Evolutionary conservation across 2,113 vertebrate species (phyloP).

Genomic region (Platichthys stellatus): DNA sequence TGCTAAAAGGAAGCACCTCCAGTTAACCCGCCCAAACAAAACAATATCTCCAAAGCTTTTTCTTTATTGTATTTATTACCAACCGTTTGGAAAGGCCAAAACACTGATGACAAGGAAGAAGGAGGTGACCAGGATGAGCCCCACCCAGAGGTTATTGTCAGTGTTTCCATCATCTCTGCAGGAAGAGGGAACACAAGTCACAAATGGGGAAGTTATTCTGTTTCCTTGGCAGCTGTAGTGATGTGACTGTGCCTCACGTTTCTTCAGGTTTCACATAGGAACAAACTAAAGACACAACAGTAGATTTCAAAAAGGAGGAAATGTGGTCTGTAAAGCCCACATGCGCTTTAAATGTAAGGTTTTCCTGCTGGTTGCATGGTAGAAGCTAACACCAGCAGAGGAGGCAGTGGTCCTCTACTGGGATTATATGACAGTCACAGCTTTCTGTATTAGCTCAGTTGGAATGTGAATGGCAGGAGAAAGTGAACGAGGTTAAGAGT

Average conservation of each 20-base stretch:
- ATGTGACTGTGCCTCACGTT: too few relatives aligned
- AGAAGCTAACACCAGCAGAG: conserved; percentile 26
- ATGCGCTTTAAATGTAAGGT: background rate
- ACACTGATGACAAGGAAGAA: conserved; percentile 99
- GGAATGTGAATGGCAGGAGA: background rate
- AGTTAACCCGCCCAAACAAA: background rate
- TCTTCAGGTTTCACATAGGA: background rate
- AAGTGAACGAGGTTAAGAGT: too few relatives aligned
- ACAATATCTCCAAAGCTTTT: too few relatives aligned
- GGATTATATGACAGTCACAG: background rate
- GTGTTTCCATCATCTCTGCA: conserved; percentile 93
- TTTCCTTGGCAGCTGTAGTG: background rate
- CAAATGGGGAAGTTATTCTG: background rate
- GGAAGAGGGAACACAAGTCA: conserved; percentile 46
- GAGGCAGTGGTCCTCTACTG: background rate
- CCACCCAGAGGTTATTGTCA: conserved; percentile 95
- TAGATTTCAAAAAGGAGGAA: background rate
- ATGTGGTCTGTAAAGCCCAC: background rate
- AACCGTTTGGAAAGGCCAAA: conserved; percentile 97
- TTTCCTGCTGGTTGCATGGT: conserved; percentile 4
- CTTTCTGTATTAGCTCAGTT: background rate
- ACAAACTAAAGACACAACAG: background rate
- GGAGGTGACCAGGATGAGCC: conserved; percentile 93
- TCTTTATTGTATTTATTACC: conserved; percentile 46
- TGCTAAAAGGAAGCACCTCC: background rate